These are phyloP conservation scores for Spondyliosoma cantharus DNA, from an alignment of 2,797 vertebrate species.

Conservation along the genomic window DNA sequence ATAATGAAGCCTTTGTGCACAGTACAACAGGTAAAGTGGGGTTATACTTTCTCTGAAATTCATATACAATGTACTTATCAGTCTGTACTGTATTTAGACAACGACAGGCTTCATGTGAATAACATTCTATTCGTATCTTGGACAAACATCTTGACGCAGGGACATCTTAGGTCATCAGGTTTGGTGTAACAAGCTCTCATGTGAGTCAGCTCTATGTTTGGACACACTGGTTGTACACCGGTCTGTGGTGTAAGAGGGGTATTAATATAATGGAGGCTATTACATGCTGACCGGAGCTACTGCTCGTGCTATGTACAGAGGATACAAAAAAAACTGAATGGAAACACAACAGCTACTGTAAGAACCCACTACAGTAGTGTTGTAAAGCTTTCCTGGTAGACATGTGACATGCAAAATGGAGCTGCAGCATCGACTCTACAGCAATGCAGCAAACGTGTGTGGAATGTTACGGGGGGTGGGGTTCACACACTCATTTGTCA, in stretches of 20 bases:
- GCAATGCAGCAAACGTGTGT: neutral
- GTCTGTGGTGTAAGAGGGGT: neutral
- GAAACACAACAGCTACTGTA: neutral
- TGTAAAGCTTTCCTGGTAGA: constrained; percentile 6
- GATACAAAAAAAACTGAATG: neutral
- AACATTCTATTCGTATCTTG: neutral
- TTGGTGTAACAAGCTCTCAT: neutral
- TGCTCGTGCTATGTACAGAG: constrained; percentile 17
- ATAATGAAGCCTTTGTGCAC: neutral
- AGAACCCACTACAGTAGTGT: neutral
- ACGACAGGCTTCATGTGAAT: neutral
- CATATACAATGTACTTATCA: neutral
- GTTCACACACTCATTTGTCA: constrained; percentile 19
- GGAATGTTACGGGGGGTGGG: constrained; percentile 15
- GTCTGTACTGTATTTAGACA: neutral
- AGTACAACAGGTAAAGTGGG: neutral
- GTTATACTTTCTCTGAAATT: neutral
- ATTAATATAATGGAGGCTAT: neutral
- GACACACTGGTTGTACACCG: neutral
- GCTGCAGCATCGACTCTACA: neutral
- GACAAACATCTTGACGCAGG: neutral
- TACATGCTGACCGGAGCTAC: constrained; percentile 7
- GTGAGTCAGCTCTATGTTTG: neutral
- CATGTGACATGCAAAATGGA: constrained; percentile 17
- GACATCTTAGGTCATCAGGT: neutral